phyloP scores from a whole-genome alignment of 2,888 invertebrate species.

The Cancer borealis region DNA sequence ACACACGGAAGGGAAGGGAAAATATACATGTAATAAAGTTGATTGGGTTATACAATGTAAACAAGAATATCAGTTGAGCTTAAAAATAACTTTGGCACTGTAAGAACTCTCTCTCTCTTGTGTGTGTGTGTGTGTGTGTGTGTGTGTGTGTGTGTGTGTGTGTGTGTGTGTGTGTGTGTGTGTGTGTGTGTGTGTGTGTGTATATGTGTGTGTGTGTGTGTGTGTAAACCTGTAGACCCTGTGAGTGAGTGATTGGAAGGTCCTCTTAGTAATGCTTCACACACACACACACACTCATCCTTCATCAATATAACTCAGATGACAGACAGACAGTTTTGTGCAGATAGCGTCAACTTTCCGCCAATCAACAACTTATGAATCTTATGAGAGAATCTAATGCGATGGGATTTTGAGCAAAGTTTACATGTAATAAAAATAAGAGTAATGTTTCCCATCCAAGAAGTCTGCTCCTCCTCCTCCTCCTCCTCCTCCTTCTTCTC shows the following conservation, averaged over 20 bases:
- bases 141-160: conserved; percentile 5
- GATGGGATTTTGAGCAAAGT: not conserved
- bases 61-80: conserved; percentile 1
- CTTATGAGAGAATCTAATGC: not conserved
- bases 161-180: conserved; percentile 20
- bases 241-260: too few species aligned
- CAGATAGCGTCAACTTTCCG: too few species aligned
- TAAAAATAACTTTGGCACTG: conserved; percentile 33
- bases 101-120: not conserved
- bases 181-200: conserved; percentile 20
- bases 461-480: not conserved
- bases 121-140: not conserved
- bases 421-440: not conserved
- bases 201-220: not conserved
- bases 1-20: not conserved
- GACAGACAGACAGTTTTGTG: not conserved
- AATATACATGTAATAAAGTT: not conserved
- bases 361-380: too few species aligned
- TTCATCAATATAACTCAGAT: too few species aligned
- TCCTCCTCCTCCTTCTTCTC: not conserved
- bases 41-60: not conserved
- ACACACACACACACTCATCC: not conserved
- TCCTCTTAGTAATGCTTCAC: not conserved
- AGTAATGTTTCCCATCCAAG: not conserved
- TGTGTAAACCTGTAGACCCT: too few species aligned